A percentile compares a stretch with the other conserved stretches of the same genome.
Conservation (phyloP, 2,888 invertebrate species). For the Alloplasta piceator region DNA sequence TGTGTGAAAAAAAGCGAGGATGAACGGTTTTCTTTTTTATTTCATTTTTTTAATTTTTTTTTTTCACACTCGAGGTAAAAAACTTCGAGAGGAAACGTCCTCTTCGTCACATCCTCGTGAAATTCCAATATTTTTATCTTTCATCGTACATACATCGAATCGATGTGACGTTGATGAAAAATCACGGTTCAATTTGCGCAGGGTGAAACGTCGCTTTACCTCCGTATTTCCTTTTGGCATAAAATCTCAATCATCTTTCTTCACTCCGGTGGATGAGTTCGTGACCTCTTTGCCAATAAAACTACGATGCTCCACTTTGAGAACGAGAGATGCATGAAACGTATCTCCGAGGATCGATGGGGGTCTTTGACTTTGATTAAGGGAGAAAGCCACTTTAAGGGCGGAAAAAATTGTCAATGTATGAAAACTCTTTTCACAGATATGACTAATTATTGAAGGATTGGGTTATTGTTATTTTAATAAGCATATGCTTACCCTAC, state of each 20-base stretch:
- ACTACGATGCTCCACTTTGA: background rate
- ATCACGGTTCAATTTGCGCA: constrained; percentile 35
- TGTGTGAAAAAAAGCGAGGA: constrained; percentile 4
- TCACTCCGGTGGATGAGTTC: constrained; percentile 11
- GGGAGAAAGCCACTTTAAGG: no score
- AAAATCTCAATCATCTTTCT: constrained; percentile 47
- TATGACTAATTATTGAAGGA: no score
- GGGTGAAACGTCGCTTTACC: constrained; percentile 43
- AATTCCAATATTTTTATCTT: background rate
- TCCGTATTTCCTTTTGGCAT: constrained; percentile 14
- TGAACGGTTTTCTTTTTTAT: constrained; percentile 1
- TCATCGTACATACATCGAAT: background rate
- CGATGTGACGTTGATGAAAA: constrained; percentile 31
- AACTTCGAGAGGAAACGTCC: constrained; percentile 17
- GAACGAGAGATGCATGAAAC: constrained; percentile 15
- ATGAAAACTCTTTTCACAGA: no score
- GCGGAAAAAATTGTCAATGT: no score
- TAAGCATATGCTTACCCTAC: no score
- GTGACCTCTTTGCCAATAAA: constrained; percentile 1
- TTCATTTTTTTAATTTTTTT: no score
- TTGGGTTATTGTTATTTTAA: no score
- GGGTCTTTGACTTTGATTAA: background rate
- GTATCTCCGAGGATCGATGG: background rate
- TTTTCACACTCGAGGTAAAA: constrained; percentile 5
- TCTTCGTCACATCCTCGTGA: background rate